These are phyloP conservation scores for Rhynchonycteris naso DNA, from an alignment of 2,797 vertebrate species.

Conservation along the genomic window DNA sequence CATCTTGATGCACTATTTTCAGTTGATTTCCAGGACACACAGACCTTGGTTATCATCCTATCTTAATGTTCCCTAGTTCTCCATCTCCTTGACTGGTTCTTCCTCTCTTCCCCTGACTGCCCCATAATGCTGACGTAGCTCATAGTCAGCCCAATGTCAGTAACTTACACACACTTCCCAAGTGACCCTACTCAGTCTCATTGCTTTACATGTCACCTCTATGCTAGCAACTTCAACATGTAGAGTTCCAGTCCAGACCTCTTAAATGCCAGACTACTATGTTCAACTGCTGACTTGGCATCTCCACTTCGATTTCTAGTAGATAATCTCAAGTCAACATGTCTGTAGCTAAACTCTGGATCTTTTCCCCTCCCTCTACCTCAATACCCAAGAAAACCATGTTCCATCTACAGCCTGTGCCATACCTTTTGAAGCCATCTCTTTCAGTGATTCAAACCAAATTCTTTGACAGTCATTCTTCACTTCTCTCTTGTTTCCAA, in stretches of 20 bases:
- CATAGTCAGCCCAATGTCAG: neutral
- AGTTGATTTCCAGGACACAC: neutral
- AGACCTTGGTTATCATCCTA: neutral
- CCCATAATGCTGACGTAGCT: neutral
- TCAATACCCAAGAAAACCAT: neutral
- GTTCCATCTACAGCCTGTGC: neutral
- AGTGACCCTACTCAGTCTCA: neutral
- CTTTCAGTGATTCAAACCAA: neutral
- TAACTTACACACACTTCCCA: neutral
- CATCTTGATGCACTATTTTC: neutral
- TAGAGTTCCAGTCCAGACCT: neutral
- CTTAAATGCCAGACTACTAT: neutral
- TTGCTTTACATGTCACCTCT: neutral
- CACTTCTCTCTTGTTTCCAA: neutral
- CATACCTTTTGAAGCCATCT: neutral
- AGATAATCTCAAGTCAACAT: neutral
- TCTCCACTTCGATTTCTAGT: neutral
- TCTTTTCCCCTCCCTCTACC: neutral
- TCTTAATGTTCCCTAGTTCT: neutral
- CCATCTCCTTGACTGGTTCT: neutral
- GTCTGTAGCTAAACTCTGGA: neutral
- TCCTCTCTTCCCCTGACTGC: no score
- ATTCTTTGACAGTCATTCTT: neutral
- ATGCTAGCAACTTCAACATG: neutral
- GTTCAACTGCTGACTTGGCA: neutral